Conservation (phyloP, 2,113 vertebrate genomes). For the Corvus hawaiiensis region DNA sequence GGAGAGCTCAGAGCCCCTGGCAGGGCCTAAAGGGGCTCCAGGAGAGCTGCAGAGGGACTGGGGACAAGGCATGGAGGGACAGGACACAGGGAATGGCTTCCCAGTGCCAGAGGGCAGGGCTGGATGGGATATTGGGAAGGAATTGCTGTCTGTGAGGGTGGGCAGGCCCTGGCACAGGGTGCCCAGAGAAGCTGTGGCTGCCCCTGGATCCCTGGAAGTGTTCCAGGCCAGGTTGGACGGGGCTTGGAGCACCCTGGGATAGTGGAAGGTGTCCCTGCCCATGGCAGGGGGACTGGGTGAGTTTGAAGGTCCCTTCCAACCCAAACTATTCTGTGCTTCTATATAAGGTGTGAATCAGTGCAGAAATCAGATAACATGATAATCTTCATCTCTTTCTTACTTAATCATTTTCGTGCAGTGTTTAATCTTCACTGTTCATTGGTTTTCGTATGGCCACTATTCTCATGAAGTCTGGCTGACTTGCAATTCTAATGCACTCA, state of each 20-base stretch:
- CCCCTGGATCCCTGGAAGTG: neutral
- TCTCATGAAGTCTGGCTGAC: neutral
- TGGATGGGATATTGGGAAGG: neutral
- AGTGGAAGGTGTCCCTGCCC: neutral
- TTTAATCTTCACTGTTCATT: neutral
- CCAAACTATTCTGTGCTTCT: neutral
- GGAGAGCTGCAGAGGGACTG: neutral
- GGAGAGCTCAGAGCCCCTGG: neutral
- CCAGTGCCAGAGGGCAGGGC: neutral
- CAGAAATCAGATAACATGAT: neutral
- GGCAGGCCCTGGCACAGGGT: neutral
- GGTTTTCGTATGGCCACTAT: neutral
- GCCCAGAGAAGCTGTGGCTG: neutral
- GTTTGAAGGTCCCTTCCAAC: neutral
- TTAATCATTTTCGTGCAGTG: neutral
- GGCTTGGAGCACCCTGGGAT: rapidly evolving
- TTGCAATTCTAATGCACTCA: neutral
- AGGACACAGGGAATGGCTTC: neutral
- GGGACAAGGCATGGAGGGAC: neutral
- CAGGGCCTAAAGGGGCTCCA: no score
- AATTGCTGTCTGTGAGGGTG: neutral
- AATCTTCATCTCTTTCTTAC: neutral
- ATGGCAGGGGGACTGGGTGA: rapidly evolving
- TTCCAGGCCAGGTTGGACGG: rapidly evolving
- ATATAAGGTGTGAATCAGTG: neutral